These are phyloP conservation scores for Indicator maculatus DNA, from an alignment of 2,113 vertebrate genomes.

Conservation along the genomic window DNA sequence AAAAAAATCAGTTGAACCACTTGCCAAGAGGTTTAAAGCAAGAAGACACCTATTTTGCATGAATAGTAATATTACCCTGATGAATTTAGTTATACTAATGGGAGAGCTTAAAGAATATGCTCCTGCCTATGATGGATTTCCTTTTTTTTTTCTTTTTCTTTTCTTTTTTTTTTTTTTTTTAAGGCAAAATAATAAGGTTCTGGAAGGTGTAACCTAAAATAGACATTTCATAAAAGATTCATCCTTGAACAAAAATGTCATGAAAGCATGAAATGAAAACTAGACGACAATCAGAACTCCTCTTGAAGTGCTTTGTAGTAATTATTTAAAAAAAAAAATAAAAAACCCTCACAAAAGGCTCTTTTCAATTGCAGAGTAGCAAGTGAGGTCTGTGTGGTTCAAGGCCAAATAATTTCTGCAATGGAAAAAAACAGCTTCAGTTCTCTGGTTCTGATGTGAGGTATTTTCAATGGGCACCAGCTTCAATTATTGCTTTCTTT, in stretches of 20 bases:
- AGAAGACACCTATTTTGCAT: slow-evolving; percentile 70
- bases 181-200: slow-evolving; percentile 71
- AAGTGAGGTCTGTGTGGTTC: slow-evolving; percentile 54
- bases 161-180: not conserved
- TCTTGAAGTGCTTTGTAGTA: slow-evolving; percentile 66
- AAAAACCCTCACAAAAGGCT: slow-evolving; percentile 55
- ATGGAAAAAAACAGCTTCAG: slow-evolving; percentile 40
- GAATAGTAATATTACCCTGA: slow-evolving; percentile 70
- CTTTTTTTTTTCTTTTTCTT: not conserved
- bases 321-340: slow-evolving; percentile 35
- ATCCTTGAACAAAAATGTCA: slow-evolving; percentile 68
- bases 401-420: slow-evolving; percentile 65
- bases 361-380: slow-evolving; percentile 68
- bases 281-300: slow-evolving; percentile 63
- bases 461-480: slow-evolving; percentile 41
- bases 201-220: slow-evolving; percentile 71
- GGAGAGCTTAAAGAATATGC: slow-evolving; percentile 49
- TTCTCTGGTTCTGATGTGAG: slow-evolving; percentile 43
- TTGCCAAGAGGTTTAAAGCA: slow-evolving; percentile 69
- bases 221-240: slow-evolving; percentile 72
- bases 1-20: slow-evolving; percentile 52
- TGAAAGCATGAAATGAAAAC: slow-evolving; percentile 65
- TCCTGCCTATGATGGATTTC: slow-evolving; percentile 37
- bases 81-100: slow-evolving; percentile 61
- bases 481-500: slow-evolving; percentile 48